phyloP scores from a whole-genome alignment of 2,888 invertebrate genomes.

The Morinoia aosen region DNA sequence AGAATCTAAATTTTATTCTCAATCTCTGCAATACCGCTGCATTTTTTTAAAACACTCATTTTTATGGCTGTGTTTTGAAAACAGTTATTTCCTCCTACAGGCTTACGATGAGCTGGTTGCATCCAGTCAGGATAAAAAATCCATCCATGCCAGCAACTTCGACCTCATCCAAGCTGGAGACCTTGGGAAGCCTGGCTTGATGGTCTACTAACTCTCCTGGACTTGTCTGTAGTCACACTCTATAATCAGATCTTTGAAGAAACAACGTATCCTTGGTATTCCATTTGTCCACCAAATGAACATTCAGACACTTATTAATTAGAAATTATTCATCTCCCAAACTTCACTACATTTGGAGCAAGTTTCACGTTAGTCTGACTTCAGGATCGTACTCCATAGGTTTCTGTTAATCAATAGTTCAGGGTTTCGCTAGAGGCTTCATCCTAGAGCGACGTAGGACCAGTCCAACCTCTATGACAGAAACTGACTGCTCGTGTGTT shows the following conservation, averaged over 20 bases:
- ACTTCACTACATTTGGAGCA: neutral
- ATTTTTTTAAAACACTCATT: neutral
- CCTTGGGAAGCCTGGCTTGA: neutral
- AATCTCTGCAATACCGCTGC: neutral
- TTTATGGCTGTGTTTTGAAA: neutral
- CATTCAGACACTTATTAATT: neutral
- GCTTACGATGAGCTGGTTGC: conserved; percentile 36
- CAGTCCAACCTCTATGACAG: neutral
- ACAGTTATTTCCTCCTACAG: neutral
- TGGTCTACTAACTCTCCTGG: neutral
- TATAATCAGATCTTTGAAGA: neutral
- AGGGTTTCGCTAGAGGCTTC: neutral
- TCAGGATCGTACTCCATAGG: neutral
- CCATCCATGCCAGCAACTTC: neutral
- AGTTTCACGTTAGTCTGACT: no score
- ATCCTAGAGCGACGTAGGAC: neutral
- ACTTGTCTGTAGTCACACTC: neutral
- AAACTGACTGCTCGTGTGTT: neutral
- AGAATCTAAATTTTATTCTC: neutral
- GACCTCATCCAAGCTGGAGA: neutral
- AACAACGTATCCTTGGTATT: neutral
- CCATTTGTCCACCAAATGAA: neutral
- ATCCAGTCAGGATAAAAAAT: neutral
- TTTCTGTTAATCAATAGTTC: neutral
- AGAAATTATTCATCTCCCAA: neutral